Evolutionary conservation across 2,797 vertebrate species (phyloP), one percentile per base, ranked within the genome.

Genomic region (Streptopelia turtur): DNA sequence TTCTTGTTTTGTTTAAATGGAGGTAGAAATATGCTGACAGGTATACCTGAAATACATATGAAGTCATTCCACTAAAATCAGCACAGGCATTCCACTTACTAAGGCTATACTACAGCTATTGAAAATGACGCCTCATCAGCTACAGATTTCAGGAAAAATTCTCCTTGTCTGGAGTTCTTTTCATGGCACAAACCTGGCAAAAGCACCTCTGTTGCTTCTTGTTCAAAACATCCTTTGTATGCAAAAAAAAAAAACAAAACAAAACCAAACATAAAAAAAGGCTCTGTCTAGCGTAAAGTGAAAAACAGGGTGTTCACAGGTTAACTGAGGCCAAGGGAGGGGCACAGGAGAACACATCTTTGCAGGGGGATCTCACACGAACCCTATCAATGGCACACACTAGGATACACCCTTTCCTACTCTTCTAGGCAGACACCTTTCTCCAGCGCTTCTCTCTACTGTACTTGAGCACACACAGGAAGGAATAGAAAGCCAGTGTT

Each of bases 341-440:
- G 68, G 60, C 75, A 66, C 43, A 50, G 56, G 30, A 74, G 79
- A 60, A 53, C 8, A 0, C 89, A 64, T 82, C 75, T 87, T n/a
- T 74, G 25, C 37, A 39, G 37, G 28, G 17, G 56, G 27, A 63
- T 35, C 56, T 64, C 89, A 53, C 43, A 56, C 23, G 24, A 83
- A 49, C 39, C 65, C n/a, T 95, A 93, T 91, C 94, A 70, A 11
- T 12, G 20, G 39, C 43, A 15, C 20, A 80, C 83, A 52, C 30
- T 50, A 39, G 49, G 74, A 39, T 30, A 82, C 35, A 3, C 70
- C 83, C 87, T 59, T 33, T 55, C 30, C 71, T 1, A 7, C 59
- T 66, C 84, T 24, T 56, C 14, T 16, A 8, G 0, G 0, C 4
- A 11, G 13, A 0, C 75, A 45, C 43, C 18, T 20, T n/a, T 0